Percentiles rank a stretch among this genome's conserved stretches.
phyloP scores from a whole-genome alignment of 2,888 invertebrate species.

The Synanthedon andrenaeformis region DNA sequence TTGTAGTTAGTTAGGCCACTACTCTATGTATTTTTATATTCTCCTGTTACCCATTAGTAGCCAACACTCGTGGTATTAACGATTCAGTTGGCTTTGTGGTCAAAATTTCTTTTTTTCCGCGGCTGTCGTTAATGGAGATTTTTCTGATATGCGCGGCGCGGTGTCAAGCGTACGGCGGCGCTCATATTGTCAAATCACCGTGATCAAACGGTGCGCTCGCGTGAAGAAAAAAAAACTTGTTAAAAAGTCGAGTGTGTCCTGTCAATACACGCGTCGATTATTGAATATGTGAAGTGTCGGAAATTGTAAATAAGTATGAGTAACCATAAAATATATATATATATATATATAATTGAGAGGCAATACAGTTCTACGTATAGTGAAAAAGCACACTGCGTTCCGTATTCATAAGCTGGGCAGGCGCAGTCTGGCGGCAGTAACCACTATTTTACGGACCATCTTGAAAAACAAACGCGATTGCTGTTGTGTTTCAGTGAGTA shows the following conservation, averaged over 20 bases:
- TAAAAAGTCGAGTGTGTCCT: conserved; percentile 33
- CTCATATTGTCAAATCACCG: conserved; percentile 57
- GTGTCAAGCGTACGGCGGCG: conserved; percentile 44
- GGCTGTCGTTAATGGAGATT: conserved; percentile 62
- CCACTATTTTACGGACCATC: too few relatives aligned
- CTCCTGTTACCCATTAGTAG: conserved; percentile 52
- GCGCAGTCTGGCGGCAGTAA: too few relatives aligned
- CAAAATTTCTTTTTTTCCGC: conserved; percentile 39
- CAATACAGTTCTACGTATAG: too few relatives aligned
- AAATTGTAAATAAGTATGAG: background rate
- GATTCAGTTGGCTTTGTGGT: conserved; percentile 52
- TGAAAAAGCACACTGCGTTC: too few relatives aligned
- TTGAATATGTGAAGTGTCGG: background rate
- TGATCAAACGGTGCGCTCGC: conserved; percentile 50
- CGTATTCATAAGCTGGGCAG: too few relatives aligned
- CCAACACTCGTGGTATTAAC: conserved; percentile 57
- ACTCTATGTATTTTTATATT: conserved; percentile 20
- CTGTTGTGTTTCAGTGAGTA: too few relatives aligned
- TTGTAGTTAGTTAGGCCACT: too few relatives aligned
- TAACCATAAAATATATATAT: background rate
- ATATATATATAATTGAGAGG: too few relatives aligned
- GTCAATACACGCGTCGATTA: conserved; percentile 31
- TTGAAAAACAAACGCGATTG: too few relatives aligned
- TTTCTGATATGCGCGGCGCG: conserved; percentile 44
- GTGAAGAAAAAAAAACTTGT: conserved; percentile 17